Conservation (phyloP, 2,113 vertebrate genomes). For the Polyodon spathula region DNA sequence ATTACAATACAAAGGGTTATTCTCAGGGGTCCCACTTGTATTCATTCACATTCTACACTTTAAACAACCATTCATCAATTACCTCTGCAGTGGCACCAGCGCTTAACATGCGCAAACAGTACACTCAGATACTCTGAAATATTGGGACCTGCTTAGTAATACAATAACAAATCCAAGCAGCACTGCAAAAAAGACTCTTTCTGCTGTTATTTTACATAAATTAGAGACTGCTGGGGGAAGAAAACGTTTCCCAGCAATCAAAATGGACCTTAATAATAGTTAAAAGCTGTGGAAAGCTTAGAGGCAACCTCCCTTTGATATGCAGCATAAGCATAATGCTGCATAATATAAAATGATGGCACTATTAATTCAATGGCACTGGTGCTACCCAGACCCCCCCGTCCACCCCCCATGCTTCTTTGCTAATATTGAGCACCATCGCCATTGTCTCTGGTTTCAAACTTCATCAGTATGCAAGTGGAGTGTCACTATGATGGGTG, state of each 20-base stretch:
- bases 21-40: slow-evolving; percentile 53
- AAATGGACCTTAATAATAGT: no score
- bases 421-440: slow-evolving; percentile 45
- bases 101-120: slow-evolving; percentile 25
- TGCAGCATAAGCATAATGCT: slow-evolving; percentile 51
- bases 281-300: slow-evolving; percentile 31
- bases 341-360: slow-evolving; percentile 60
- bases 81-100: slow-evolving; percentile 34
- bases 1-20: slow-evolving; percentile 58
- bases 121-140: slow-evolving; percentile 11
- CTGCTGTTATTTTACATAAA: not conserved
- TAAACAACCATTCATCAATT: slow-evolving; percentile 58
- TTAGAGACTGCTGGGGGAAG: not conserved
- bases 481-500: slow-evolving; percentile 79
- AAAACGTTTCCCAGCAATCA: no score
- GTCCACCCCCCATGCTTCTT: no score
- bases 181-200: not conserved
- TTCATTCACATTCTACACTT: slow-evolving; percentile 53
- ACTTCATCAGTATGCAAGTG: slow-evolving; percentile 80
- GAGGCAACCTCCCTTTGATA: slow-evolving; percentile 36
- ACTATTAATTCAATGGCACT: slow-evolving; percentile 56
- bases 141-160: slow-evolving; percentile 24
- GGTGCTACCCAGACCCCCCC: slow-evolving; percentile 47
- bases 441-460: slow-evolving; percentile 66
- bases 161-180: not conserved